Percentiles rank a stretch among this genome's conserved stretches.
These are phyloP conservation scores for Coelogynopora nodosa DNA, from an alignment of 2,888 invertebrate species.

Conservation along the genomic window DNA sequence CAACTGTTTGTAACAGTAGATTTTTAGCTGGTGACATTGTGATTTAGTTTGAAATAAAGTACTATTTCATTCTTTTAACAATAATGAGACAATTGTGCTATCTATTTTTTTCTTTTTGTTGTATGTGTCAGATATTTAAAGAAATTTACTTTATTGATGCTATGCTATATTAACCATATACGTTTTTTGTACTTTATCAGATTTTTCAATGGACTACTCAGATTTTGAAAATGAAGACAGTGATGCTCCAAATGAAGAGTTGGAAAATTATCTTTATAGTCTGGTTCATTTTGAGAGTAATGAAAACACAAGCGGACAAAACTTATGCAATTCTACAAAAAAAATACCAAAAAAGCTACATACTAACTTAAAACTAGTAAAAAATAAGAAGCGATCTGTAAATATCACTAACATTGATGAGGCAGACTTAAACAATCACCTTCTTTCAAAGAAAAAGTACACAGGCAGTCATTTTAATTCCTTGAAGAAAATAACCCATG, in stretches of 20 bases:
- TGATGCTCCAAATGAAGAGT: not conserved
- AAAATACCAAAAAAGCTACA: no score
- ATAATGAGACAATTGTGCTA: no score
- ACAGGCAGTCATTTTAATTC: not conserved
- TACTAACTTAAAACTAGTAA: no score
- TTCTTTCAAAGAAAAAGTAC: not conserved
- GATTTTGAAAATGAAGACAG: not conserved
- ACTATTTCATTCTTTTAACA: no score
- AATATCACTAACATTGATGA: not conserved
- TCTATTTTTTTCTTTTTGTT: no score
- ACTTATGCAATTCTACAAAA: not conserved
- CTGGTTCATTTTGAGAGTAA: not conserved
- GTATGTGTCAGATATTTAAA: no score
- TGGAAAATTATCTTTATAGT: not conserved
- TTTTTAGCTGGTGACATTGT: no score
- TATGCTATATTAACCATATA: not conserved
- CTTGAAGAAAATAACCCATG: not conserved
- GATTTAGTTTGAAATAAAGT: no score
- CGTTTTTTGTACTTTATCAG: not conserved
- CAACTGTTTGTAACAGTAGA: no score
- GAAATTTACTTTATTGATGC: no score
- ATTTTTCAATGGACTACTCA: not conserved
- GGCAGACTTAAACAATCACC: not conserved
- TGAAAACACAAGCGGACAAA: not conserved
- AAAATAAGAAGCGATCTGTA: not conserved